A percentile compares a stretch with the other conserved stretches of the same genome.
Evolutionary conservation across 1,140 invertebrate genomes (phyloP).

Genomic region (Heterodera schachtii): DNA sequence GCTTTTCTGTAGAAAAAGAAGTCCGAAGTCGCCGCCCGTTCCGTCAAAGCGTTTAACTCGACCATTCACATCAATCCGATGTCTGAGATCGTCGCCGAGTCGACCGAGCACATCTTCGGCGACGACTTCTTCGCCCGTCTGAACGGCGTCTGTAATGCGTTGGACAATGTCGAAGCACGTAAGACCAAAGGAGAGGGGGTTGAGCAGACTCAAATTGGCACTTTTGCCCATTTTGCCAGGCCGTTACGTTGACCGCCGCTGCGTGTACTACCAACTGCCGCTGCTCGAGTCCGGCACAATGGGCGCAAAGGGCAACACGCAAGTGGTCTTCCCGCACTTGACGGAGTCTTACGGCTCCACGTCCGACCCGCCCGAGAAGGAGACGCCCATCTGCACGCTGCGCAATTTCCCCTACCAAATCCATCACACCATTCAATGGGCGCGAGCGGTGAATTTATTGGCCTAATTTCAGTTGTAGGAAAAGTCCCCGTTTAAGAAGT

Average conservation of each 20-base stretch:
- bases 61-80: constrained; percentile 82
- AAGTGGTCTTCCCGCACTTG: constrained; percentile 69
- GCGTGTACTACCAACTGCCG: constrained; percentile 94
- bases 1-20: constrained; percentile 75
- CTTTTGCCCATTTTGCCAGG: constrained; percentile 58
- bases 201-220: background rate
- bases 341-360: constrained; percentile 75
- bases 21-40: constrained; percentile 81
- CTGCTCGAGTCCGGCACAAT: constrained; percentile 94
- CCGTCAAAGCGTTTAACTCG: constrained; percentile 83
- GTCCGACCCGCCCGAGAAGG: constrained; percentile 96
- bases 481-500: constrained; percentile 70
- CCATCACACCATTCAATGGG: constrained; percentile 96
- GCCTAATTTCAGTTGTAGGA: background rate
- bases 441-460: constrained; percentile 73
- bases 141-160: constrained; percentile 91
- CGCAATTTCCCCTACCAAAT: constrained; percentile 99
- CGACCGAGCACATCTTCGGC: constrained; percentile 90
- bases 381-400: constrained; percentile 95
- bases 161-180: constrained; percentile 95
- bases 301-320: constrained; percentile 97
- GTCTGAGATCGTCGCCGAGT: constrained; percentile 88
- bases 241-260: constrained; percentile 94
- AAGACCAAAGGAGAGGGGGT: constrained; percentile 51
- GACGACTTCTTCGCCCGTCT: constrained; percentile 90